Conservation (phyloP, 1,140 invertebrate species). For the Nasonia giraulti region DNA sequence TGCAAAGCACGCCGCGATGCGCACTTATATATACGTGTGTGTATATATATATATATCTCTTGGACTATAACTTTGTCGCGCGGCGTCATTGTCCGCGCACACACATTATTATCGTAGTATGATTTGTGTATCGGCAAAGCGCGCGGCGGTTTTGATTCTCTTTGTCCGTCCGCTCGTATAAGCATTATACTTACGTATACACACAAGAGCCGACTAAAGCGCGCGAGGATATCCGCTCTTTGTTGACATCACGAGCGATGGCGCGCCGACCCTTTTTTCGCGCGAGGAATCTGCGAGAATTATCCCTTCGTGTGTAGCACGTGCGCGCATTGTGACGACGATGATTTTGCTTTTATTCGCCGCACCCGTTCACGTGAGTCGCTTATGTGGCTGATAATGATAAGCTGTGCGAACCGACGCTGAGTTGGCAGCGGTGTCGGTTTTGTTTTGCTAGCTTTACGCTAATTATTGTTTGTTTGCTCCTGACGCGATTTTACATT, state of each 20-base stretch:
- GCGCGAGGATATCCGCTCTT: constrained; percentile 33
- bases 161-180: neutral
- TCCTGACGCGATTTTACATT: no score
- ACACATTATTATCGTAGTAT: neutral
- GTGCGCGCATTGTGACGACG: neutral
- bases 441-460: neutral
- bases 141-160: constrained; percentile 4
- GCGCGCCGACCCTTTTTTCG: neutral
- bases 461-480: neutral
- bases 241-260: neutral
- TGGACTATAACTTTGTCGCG: neutral
- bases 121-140: neutral
- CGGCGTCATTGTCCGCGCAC: neutral
- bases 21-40: no score
- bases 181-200: no score
- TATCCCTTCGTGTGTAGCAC: no score
- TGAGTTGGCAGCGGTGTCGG: no score
- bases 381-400: neutral
- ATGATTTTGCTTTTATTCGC: neutral
- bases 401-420: neutral
- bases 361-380: neutral
- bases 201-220: neutral
- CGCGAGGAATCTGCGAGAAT: neutral
- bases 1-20: neutral
- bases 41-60: neutral